Conservation (phyloP, 2,797 vertebrate genomes). For the Philypnodon macrostomus region DNA sequence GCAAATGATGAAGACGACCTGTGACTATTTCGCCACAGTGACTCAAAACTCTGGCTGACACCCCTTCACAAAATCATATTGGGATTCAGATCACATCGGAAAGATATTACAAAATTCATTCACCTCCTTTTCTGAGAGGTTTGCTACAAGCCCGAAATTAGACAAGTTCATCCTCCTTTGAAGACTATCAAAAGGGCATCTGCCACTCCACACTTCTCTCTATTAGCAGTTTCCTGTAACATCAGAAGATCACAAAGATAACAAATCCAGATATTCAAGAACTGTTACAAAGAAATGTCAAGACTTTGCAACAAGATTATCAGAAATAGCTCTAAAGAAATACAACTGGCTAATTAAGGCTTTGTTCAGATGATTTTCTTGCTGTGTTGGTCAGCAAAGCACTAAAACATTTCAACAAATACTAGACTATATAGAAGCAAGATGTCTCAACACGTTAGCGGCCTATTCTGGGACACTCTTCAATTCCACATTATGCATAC, state of each 20-base stretch:
- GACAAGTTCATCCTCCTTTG: constrained; percentile 81
- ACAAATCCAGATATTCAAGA: not conserved
- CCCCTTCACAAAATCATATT: constrained; percentile 79
- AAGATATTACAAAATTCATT: constrained; percentile 85
- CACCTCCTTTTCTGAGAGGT: constrained; percentile 84
- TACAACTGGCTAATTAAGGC: not conserved
- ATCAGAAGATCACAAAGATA: constrained; percentile 72
- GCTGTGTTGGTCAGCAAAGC: not conserved
- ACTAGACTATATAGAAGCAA: not conserved
- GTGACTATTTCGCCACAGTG: constrained; percentile 67
- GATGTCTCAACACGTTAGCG: not conserved
- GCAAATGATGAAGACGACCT: constrained; percentile 82
- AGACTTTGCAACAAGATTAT: not conserved
- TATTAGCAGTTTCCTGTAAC: constrained; percentile 78
- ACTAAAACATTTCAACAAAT: not conserved
- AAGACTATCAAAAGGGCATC: constrained; percentile 84
- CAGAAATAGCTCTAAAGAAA: not conserved
- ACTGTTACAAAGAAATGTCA: not conserved
- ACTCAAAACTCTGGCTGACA: constrained; percentile 73
- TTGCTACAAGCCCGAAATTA: constrained; percentile 80
- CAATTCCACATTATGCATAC: not conserved
- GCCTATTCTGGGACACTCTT: not conserved
- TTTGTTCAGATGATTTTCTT: not conserved
- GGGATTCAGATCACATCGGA: constrained; percentile 76
- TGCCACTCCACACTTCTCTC: constrained; percentile 74